A percentile compares a stretch with the other conserved stretches of the same genome.
Evolutionary conservation across 2,113 vertebrate genomes (phyloP).

Genomic region (Tichodroma muraria): DNA sequence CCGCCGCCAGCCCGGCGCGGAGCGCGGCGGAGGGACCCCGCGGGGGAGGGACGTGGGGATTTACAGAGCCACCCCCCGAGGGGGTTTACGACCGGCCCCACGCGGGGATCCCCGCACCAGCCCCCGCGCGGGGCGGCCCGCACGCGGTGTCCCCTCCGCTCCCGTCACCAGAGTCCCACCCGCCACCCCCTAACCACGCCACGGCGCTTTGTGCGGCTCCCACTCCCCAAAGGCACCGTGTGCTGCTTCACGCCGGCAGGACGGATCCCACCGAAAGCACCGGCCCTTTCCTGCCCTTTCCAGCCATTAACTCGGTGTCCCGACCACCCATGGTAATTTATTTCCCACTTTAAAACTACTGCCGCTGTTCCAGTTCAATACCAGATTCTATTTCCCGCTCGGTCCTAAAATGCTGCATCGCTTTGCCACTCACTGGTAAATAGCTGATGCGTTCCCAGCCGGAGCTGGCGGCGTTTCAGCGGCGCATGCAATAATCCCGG

Average conservation of each 20-base stretch:
- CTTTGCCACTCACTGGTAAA: conserved; percentile 24
- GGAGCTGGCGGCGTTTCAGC: conserved; percentile 39
- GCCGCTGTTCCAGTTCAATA: conserved; percentile 48
- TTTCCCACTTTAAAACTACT: neutral
- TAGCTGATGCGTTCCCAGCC: conserved; percentile 47
- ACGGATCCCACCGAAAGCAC: neutral
- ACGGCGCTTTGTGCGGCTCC: neutral
- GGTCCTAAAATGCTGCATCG: conserved; percentile 30
- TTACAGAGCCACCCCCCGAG: neutral
- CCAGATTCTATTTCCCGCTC: conserved; percentile 54
- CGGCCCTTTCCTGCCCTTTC: neutral
- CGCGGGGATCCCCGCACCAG: neutral
- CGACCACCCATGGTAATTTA: neutral
- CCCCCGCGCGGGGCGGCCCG: neutral
- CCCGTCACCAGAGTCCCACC: neutral
- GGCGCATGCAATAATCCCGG: conserved; percentile 36
- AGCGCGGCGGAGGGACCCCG: neutral
- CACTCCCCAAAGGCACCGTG: neutral
- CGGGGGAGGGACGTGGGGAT: neutral
- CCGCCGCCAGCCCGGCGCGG: neutral
- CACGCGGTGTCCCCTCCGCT: neutral
- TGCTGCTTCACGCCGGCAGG: neutral
- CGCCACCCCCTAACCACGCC: neutral
- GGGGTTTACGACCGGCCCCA: neutral
- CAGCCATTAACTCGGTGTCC: neutral